Base-by-base conservation (phyloP, 37 sponge, comb jelly and placozoan species). In the Eunapius fragilis region DNA sequence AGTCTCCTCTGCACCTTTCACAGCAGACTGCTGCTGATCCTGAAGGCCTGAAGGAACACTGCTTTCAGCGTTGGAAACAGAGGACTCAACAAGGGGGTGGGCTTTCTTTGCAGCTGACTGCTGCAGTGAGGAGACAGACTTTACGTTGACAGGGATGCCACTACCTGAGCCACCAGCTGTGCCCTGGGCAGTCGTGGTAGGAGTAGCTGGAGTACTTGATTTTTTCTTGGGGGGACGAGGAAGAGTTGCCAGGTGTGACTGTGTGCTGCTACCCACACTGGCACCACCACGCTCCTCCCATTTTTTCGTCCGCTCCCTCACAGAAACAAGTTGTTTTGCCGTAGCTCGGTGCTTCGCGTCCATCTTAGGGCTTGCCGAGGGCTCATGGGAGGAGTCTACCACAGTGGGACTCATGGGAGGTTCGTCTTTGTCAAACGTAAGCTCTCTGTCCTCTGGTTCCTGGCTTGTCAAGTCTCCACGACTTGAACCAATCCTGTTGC, bases 261-360 rank as follows among this genome's bases (percentile, higher is more conserved):
- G 19, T 26, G 26, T 13, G 45, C 41, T 79, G 6, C 80, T 79
- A 11, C 80, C n/a, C n/a, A n/a, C 72, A 70, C 26, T 82, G 2
- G 24, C 88, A 17, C 78, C 72, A 41, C 88, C 88, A 78, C 88
- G 33, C 0, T 77, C 83, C 36, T 88, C 88, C 88, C 88, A 88
- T 17, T 50, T 28, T 36, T 78, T 72, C 6, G 88, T 82, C 34
- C 88, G 69, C 41, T 88, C 88, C 70, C 78, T 68, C 27, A 88
- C 88, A 7, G 88, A 76, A 4, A 88, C 10, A 30, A 17, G 58
- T 58, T 10, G 7, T 19, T 58, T 58, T 58, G 22, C 14, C 58
- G 17, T 2, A 58, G 41, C n/a, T n/a, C n/a, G 41, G 6, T 58
- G 14, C 58, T 58, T 58, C 17, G 22, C 19, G 17, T 58, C 58